Percentiles rank a stretch among this genome's conserved stretches.
Conservation (phyloP, 2,888 invertebrate species). For the Zygothrica quintamaculata region DNA sequence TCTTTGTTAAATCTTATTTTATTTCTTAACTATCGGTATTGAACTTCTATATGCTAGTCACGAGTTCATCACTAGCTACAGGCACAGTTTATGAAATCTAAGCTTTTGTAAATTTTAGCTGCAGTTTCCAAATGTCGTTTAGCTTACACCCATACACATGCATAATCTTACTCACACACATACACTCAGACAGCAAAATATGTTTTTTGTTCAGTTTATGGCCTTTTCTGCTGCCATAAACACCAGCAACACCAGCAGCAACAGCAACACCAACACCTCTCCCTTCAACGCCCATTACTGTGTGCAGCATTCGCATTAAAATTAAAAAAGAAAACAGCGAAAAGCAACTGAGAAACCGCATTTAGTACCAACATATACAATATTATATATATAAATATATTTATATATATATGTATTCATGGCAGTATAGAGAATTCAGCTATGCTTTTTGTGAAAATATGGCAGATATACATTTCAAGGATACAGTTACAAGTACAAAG, state of each 20-base stretch:
- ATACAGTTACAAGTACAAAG: constrained; percentile 63
- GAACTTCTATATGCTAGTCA: constrained; percentile 44
- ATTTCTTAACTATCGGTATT: too few relatives aligned
- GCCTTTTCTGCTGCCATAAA: constrained; percentile 76
- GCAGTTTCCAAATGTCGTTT: constrained; percentile 71
- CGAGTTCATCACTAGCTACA: constrained; percentile 51
- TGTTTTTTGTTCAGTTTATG: constrained; percentile 76
- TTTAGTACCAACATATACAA: constrained; percentile 61
- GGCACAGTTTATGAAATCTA: constrained; percentile 63
- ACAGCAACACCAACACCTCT: neutral
- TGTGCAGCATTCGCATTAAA: constrained; percentile 35
- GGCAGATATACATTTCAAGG: constrained; percentile 77
- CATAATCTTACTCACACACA: constrained; percentile 24
- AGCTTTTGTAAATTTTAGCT: constrained; percentile 59
- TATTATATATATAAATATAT: constrained; percentile 51
- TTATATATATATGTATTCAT: constrained; percentile 56
- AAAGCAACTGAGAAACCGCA: constrained; percentile 58
- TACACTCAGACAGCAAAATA: constrained; percentile 38
- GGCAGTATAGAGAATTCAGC: constrained; percentile 41
- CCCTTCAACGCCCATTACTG: constrained; percentile 39
- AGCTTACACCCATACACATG: constrained; percentile 50
- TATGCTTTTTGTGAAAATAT: constrained; percentile 65
- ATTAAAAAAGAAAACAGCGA: constrained; percentile 21
- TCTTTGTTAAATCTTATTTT: too few relatives aligned
- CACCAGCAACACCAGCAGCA: constrained; percentile 41